Base-by-base conservation (phyloP, 2,113 vertebrate genomes). In the Eolophus roseicapilla region DNA sequence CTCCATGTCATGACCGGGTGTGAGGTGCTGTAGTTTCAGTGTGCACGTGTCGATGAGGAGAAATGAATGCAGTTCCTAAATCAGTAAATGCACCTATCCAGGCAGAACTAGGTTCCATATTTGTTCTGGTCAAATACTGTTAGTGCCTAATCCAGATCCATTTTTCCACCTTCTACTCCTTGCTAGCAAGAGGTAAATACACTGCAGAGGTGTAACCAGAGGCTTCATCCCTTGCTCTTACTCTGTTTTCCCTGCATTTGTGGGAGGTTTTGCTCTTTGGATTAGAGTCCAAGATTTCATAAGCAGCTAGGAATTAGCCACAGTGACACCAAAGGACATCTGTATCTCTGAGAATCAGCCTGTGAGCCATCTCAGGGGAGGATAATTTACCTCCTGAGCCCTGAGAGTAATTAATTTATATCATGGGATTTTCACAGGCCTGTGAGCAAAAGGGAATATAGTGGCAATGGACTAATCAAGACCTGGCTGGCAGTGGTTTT, bases 1-100 rank as follows among this genome's bases (percentile, higher is more conserved):
- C 16, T 63, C 46, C 2, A 0, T 15, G 37, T 49, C 25, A 2
- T 0, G 3, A 9, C 21, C 11, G 11, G 27, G 31, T 67, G 53
- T 33, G n/a, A 43, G 23, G 57, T 24, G 84, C 59, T n/a, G 37
- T 49, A 70, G 24, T 89, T 84, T 91, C 0, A 0, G 7, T 7
- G 17, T 31, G 29, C 11, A 4, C 0, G 0, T 17, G 57, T 35
- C 29, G 14, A 28, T 15, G 76, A 81, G 44, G 74, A 55, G 33
- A 67, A 35, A 25, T 4, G 4, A 74, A 52, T 13, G 20, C 18
- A 11, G 24, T 33, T 79, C 35, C 43, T 75, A 16, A 33, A 5
- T 37, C 11, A 31, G 69, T 46, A 41, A 79, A 33, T 13, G 27
- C n/a, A 49, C 28, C 41, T 71, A 46, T 20, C 33, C 39, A 43